Evolutionary conservation across 2,888 invertebrate genomes (phyloP), one percentile per base, ranked within the genome.

Genomic region (Stictocephala bisonia): DNA sequence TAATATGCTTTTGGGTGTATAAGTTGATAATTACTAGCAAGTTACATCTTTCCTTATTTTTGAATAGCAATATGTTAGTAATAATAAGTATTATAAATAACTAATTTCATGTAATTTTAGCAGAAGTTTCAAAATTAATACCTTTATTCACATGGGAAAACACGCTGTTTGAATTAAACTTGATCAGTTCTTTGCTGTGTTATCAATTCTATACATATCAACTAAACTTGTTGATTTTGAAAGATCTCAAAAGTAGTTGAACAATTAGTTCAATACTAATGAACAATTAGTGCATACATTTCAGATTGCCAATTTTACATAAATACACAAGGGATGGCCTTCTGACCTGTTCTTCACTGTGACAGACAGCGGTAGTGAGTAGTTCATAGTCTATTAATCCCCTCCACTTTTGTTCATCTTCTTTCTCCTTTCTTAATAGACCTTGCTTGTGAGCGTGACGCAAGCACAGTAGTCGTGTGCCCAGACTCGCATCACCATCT

Each of bases 341-440:
- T 48, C 18, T 80, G 80, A 91, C 91, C 85, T 90, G 88, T 70
- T 90, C 89, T 58, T 85, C 85, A 3, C 85, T 84, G 80, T 89
- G 86, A 0, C 87, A 84, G 27, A 91, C 86, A 2, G 90, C 90
- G 66, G 82, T 79, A 74, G 86, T 82, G 58, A 93, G 82, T 24
- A 86, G 82, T 3, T 85, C 81, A 72, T 87, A 87, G 22, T 86
- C 82, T 1, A 89, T 85, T 51, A 87, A 82, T 44, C 86, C 87
- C 80, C 87, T 85, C 90, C 90, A 90, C 74, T 83, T 79, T 68
- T 78, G 74, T 13, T 71, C 20, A 58, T 77, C 69, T 64, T 73
- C 60, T 72, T 77, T 81, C 60, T 71, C 72, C 1, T 79, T 76
- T 20, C 80, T 76, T 3, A 82, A 79, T 9, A 82, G 81, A 3